Conservation (phyloP, 2,113 vertebrate species). For the Rhinogobius similis region DNA sequence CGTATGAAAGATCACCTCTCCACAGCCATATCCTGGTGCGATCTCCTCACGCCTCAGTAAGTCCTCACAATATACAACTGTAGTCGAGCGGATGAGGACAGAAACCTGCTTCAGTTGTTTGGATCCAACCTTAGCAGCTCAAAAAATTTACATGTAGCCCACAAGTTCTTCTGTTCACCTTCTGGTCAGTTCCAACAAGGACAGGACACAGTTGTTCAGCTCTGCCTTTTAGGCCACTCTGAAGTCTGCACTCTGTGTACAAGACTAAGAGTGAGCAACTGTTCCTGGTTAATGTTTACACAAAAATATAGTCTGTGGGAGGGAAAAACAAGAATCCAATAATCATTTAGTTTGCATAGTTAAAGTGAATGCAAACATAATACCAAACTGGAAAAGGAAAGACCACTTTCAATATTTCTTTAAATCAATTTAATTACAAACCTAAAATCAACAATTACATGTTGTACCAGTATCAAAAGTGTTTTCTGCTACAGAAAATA, state of each 20-base stretch:
- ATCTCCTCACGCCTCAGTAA: conserved; percentile 42
- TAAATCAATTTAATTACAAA: neutral
- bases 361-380: neutral
- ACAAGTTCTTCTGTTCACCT: neutral
- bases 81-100: conserved; percentile 17
- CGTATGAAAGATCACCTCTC: conserved; percentile 63
- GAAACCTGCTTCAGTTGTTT: conserved; percentile 18
- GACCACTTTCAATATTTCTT: neutral
- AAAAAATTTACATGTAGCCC: neutral
- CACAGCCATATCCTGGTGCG: conserved; percentile 39
- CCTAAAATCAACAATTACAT: conserved; percentile 3
- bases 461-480: conserved; percentile 9
- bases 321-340: conserved; percentile 2
- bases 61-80: conserved; percentile 16
- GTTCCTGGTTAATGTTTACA: conserved; percentile 73
- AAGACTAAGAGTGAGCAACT: conserved; percentile 15
- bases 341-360: conserved; percentile 33
- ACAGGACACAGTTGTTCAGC: neutral
- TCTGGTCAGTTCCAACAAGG: neutral
- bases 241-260: conserved; percentile 12
- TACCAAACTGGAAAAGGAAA: neutral
- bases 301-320: conserved; percentile 33
- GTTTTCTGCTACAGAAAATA: conserved; percentile 5
- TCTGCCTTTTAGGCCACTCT: neutral
- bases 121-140: conserved; percentile 11